phyloP scores from a whole-genome alignment of 2,113 vertebrate species.

The Rhea pennata region DNA sequence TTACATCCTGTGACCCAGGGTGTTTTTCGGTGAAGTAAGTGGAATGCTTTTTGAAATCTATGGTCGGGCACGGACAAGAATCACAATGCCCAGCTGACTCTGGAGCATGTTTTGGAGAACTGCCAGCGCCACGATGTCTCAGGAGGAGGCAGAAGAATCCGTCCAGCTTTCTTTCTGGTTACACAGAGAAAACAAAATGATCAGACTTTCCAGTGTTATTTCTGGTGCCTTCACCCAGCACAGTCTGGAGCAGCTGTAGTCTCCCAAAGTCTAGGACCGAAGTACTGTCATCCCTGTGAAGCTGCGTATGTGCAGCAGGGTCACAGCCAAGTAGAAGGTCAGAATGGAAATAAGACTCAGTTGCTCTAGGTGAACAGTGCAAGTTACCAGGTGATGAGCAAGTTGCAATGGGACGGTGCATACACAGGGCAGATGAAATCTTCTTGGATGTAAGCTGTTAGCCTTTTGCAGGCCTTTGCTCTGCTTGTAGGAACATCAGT shows the following conservation, averaged over 20 bases:
- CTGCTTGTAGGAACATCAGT: not conserved
- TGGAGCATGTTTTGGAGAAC: not conserved
- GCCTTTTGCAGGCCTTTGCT: not conserved
- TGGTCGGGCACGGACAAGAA: not conserved
- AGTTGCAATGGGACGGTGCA: not conserved
- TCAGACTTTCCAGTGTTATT: not conserved
- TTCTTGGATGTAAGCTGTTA: not conserved
- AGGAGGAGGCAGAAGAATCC: not conserved
- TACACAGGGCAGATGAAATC: not conserved
- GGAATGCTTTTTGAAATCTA: not conserved
- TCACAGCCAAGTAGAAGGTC: rapidly evolving
- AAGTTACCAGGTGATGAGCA: not conserved
- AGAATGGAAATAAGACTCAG: not conserved
- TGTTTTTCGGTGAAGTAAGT: not conserved
- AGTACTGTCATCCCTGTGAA: not conserved
- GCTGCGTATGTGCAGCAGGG: rapidly evolving
- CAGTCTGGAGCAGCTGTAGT: not conserved
- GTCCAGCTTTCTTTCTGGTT: not conserved
- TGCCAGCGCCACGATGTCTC: not conserved
- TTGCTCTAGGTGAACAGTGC: not conserved
- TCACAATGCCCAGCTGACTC: not conserved
- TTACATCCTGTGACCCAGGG: rapidly evolving
- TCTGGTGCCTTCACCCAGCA: not conserved
- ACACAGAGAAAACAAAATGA: not conserved
- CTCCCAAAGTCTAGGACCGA: not conserved